Base-by-base conservation (phyloP, 1,140 invertebrate genomes). In the Pseudoatta argentina region DNA sequence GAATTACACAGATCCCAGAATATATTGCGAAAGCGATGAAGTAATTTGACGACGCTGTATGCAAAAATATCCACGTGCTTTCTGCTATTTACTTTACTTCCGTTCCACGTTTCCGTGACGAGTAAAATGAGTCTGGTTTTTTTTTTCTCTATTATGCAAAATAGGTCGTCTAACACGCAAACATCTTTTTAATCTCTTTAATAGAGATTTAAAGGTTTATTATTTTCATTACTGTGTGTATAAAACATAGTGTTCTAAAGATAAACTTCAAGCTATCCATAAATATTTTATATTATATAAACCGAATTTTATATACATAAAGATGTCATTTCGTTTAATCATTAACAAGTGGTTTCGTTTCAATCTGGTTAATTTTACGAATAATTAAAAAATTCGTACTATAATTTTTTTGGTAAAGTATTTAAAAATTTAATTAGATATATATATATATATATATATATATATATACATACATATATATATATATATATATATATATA, bases 21-120 rank as follows among this genome's bases (percentile, higher is more conserved):
- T 10, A 21, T 61, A 66, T 89, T 89, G 67, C 88, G 57, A 89
- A 89, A 88, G n/a, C 75, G 71, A 79, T 71, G 55, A 64, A 86
- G 34, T 72, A 89, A 82, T 79, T 76, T 5, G 55, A 78, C 66
- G 88, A 73, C 44, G 61, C 59, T 66, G 59, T 72, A 27, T 16
- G 61, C 64, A 78, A 83, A 86, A 89, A 71, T 87, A 67, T 67
- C 57, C 18, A 44, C 12, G 27, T 24, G 12, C n/a, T 61, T 64
- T 77, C 66, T 12, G 24, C 21, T 27, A 34, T 39, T 30, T 39
- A 48, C n/a, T 34, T 67, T 53, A 51, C n/a, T 67, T 79, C 63
- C 51, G n/a, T 24, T 24, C 30, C 34, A 30, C 34, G 55, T 67
- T 79, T 67, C 27, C 63, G 18, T 18, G 18, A 8, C 24, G 14